phyloP scores from a whole-genome alignment of 2,888 invertebrate genomes.

The Ellobium chinense region DNA sequence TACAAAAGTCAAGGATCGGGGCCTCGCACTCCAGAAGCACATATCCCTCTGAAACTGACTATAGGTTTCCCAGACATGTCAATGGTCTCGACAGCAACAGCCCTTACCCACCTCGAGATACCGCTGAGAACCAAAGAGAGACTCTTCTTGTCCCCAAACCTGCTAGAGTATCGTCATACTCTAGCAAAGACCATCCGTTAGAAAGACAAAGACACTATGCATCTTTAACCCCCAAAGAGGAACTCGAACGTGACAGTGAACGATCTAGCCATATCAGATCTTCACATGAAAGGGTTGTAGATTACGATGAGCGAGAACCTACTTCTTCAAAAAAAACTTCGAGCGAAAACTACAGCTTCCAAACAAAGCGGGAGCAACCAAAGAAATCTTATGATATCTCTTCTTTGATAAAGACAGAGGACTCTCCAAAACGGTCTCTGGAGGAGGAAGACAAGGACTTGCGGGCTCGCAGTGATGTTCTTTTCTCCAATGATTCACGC shows the following conservation, averaged over 20 bases:
- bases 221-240: not conserved
- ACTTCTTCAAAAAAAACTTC: not conserved
- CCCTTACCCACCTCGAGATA: not conserved
- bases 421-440: not conserved
- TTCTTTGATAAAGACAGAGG: slow-evolving; percentile 9
- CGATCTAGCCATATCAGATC: not conserved
- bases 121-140: not conserved
- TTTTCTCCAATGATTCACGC: too few relatives aligned
- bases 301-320: not conserved
- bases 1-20: not conserved
- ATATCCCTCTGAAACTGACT: not conserved
- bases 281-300: not conserved
- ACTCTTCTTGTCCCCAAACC: not conserved
- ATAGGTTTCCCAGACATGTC: not conserved
- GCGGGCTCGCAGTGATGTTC: not conserved
- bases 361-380: not conserved
- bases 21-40: not conserved
- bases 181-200: not conserved
- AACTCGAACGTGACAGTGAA: not conserved
- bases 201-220: not conserved
- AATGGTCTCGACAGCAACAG: not conserved
- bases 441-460: not conserved
- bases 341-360: not conserved
- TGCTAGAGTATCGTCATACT: not conserved
- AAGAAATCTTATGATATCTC: slow-evolving; percentile 17